These are phyloP conservation scores for Tursiops truncatus DNA, from an alignment of 2,113 vertebrate species.

Conservation along the genomic window DNA sequence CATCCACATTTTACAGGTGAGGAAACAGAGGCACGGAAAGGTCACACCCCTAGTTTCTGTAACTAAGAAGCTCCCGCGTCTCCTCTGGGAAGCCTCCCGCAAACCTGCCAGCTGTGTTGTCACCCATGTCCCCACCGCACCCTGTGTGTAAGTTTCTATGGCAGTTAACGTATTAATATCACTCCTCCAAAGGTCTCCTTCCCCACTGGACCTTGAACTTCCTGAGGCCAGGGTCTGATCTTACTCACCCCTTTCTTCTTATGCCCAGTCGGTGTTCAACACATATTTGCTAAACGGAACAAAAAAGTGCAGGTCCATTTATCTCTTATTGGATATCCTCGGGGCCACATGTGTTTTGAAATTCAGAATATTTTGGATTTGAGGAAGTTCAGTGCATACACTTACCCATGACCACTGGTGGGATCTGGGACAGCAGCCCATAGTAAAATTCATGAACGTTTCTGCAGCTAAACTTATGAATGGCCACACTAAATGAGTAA, in stretches of 20 bases:
- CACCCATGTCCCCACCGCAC: too few relatives aligned
- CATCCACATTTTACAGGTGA: background rate
- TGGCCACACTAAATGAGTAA: background rate
- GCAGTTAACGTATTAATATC: background rate
- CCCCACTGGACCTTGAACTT: too few relatives aligned
- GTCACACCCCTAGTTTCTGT: background rate
- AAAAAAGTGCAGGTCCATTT: background rate
- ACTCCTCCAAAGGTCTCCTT: background rate
- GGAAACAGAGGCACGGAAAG: background rate
- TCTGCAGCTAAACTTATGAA: background rate
- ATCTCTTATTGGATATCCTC: background rate
- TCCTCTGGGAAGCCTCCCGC: background rate
- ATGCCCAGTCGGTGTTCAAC: background rate
- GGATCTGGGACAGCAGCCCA: background rate
- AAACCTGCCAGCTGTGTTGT: accelerated
- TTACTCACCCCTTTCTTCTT: background rate
- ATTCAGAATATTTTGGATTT: background rate
- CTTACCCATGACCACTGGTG: background rate
- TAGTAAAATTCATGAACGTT: background rate
- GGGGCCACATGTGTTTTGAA: background rate
- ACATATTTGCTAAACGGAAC: background rate
- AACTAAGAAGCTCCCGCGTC: background rate
- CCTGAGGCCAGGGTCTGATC: background rate
- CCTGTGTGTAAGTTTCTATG: background rate
- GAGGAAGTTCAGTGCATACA: background rate